phyloP scores from a whole-genome alignment of 2,888 invertebrate genomes.

The Polydesmus complanatus region DNA sequence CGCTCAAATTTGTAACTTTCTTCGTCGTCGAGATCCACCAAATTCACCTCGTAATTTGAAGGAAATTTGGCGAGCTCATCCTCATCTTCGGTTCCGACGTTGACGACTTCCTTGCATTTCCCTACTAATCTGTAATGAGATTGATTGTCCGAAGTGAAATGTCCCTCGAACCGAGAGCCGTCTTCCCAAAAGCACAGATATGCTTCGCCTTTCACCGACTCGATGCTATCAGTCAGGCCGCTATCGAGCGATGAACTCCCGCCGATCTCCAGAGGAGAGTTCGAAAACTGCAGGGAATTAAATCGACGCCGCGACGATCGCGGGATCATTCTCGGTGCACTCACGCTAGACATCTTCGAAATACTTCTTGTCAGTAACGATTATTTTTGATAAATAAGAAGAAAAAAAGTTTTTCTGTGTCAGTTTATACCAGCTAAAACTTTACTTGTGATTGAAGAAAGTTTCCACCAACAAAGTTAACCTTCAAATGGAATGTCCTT shows the following conservation, averaged over 20 bases:
- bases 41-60: slow-evolving; percentile 20
- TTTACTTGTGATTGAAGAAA: too few species aligned
- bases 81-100: background rate
- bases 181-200: slow-evolving; percentile 26
- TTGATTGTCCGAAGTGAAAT: slow-evolving; percentile 23
- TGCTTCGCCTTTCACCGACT: slow-evolving; percentile 23
- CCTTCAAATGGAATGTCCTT: too few species aligned
- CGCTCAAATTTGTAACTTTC: slow-evolving; percentile 16
- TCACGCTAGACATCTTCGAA: background rate
- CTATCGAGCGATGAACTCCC: background rate
- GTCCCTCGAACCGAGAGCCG: slow-evolving; percentile 26
- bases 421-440: too few species aligned
- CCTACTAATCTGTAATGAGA: slow-evolving; percentile 25
- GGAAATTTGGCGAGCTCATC: background rate
- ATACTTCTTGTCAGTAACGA: too few species aligned
- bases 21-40: slow-evolving; percentile 23
- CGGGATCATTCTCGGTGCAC: background rate
- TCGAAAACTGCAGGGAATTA: background rate
- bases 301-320: background rate
- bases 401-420: too few species aligned
- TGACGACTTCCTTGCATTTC: slow-evolving; percentile 3
- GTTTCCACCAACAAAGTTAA: too few species aligned
- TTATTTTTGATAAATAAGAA: too few species aligned
- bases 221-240: background rate
- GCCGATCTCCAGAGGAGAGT: background rate